Percentiles rank a stretch among this genome's conserved stretches.
These are phyloP conservation scores for Centropus bengalensis DNA, from an alignment of 2,113 vertebrate genomes.

Conservation along the genomic window DNA sequence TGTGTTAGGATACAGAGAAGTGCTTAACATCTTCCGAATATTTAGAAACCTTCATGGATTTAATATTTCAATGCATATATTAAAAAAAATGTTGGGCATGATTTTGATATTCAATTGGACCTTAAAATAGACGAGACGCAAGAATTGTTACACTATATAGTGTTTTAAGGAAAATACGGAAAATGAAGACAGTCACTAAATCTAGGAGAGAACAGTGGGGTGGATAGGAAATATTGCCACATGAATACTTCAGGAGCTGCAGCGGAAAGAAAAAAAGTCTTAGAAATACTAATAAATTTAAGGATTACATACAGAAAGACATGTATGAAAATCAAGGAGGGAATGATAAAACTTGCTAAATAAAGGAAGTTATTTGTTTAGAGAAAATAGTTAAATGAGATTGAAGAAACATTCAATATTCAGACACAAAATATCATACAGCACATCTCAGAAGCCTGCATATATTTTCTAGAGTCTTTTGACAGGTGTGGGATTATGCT, in stretches of 20 bases:
- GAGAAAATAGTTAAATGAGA: background rate
- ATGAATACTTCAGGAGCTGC: background rate
- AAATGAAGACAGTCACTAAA: background rate
- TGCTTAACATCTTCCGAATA: background rate
- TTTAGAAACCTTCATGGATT: background rate
- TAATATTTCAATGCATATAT: background rate
- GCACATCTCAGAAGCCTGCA: background rate
- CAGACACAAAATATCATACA: background rate
- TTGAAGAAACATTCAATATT: background rate
- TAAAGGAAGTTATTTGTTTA: background rate
- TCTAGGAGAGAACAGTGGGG: background rate
- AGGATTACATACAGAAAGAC: background rate
- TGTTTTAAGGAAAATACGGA: background rate
- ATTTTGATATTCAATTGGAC: background rate
- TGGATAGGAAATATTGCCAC: background rate
- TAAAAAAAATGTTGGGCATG: background rate
- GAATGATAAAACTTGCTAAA: background rate
- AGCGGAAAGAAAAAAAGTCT: background rate
- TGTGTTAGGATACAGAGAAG: background rate
- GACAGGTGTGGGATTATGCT: background rate
- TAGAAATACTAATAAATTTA: background rate
- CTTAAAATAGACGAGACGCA: background rate
- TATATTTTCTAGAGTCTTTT: background rate
- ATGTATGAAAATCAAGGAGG: background rate
- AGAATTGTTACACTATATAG: background rate